Base-by-base conservation (phyloP, 1,140 invertebrate genomes). In the Penaeus indicus region DNA sequence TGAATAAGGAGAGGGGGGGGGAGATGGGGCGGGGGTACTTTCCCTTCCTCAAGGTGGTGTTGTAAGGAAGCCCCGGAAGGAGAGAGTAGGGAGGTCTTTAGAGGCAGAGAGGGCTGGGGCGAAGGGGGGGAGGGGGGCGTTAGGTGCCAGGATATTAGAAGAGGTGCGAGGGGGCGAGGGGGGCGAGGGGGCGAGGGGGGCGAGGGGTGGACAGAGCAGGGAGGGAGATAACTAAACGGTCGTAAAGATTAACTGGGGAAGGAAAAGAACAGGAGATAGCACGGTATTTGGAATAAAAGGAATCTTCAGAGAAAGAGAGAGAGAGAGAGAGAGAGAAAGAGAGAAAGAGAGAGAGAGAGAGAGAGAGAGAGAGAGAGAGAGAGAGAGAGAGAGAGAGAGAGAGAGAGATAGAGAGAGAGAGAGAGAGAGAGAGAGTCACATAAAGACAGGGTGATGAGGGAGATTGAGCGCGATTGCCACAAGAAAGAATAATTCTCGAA, bases 221-320 rank as follows among this genome's bases (percentile, higher is more conserved):
- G 75, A 38, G 75, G 75, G 32, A 38, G 32, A 78, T 25, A 78
- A 78, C 47, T 27, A 78, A 78, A 38, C 47, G 22, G 75, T 38
- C 22, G 21, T 27, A 78, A 42, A 38, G 47, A 78, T 8, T 18
- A 21, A 78, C 18, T 22, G 75, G 22, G 27, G 75, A 38, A 19
- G 32, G 75, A 78, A 78, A 78, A 78, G 22, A 38, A 38, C 7
- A 78, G 19, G 25, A 38, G 21, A 78, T 10, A 38, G 8, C 18
- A 38, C 1, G 21, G 47, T 78, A 38, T 42, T 38, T 22, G 27
- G 75, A 21, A n/a, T n/a, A 38, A n/a, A 54, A 10, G 47, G 47
- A 10, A 54, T 54, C 13, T 54, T 54, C 47, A 78, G 75, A 38
- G 10, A 38, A 27, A 16, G 10, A 21, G 47, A 78, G 75, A 42